Percentiles rank a stretch among this genome's conserved stretches.
Evolutionary conservation across 2,888 invertebrate genomes (phyloP).

Genomic region (Spilosoma lubricipeda): DNA sequence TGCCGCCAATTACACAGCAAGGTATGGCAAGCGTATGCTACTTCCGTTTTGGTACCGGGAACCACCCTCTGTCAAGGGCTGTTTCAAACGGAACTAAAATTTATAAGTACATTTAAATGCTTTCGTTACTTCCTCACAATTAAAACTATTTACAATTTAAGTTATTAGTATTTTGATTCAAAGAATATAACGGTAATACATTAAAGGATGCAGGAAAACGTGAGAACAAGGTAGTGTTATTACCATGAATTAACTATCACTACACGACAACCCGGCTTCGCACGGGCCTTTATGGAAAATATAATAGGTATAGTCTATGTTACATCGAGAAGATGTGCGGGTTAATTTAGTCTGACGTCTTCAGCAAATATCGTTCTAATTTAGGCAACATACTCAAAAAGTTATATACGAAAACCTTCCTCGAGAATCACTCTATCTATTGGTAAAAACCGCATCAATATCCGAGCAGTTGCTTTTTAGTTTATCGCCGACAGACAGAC

Average conservation of each 20-base stretch:
- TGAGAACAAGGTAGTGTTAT: neutral
- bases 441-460: too few relatives aligned
- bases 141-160: neutral
- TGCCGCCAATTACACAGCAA: constrained; percentile 79
- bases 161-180: neutral
- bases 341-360: too few relatives aligned
- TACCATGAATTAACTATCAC: neutral
- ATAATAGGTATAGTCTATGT: too few relatives aligned
- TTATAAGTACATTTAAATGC: constrained; percentile 65
- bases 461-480: too few relatives aligned
- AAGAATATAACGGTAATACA: neutral
- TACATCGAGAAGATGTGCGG: too few relatives aligned
- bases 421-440: too few relatives aligned
- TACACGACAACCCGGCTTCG: too few relatives aligned
- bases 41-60: constrained; percentile 82
- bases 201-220: neutral
- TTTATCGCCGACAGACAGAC: too few relatives aligned
- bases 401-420: too few relatives aligned
- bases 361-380: too few relatives aligned
- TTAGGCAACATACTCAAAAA: too few relatives aligned
- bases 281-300: too few relatives aligned
- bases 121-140: neutral
- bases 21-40: constrained; percentile 80
- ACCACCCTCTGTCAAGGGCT: constrained; percentile 76
- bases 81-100: constrained; percentile 82